A percentile compares a stretch with the other conserved stretches of the same genome.
Conservation (phyloP, 1,140 invertebrate genomes). For the Bombus huntii region DNA sequence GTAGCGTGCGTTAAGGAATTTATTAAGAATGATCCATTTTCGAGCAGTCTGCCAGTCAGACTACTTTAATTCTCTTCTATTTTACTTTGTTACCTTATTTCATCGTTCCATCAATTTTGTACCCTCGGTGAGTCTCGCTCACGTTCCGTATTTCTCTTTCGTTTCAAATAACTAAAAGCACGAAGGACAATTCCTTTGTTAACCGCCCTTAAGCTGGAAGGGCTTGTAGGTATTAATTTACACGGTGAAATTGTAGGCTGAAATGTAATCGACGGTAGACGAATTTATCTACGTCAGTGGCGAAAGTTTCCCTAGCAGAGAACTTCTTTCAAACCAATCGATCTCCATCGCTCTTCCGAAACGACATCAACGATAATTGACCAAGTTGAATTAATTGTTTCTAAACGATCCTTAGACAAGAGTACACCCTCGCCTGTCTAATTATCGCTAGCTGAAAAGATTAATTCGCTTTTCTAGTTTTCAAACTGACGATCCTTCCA, state of each 20-base stretch:
- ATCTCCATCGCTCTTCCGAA: slow-evolving; percentile 48
- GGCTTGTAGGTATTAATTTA: slow-evolving; percentile 3
- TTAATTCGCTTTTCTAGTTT: not conserved
- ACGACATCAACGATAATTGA: slow-evolving; percentile 45
- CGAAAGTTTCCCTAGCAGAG: not conserved
- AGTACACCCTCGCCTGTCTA: not conserved
- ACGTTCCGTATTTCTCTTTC: too few species aligned
- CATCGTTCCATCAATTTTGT: too few species aligned
- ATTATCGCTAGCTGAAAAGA: slow-evolving; percentile 15
- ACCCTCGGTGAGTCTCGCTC: too few species aligned
- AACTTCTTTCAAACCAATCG: slow-evolving; percentile 46
- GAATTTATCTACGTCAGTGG: slow-evolving; percentile 55
- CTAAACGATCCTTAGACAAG: slow-evolving; percentile 7
- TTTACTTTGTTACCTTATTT: not conserved
- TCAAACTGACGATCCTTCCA: not conserved
- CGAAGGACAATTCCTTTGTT: not conserved
- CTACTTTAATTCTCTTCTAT: slow-evolving; percentile 43
- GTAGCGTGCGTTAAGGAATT: slow-evolving; percentile 22
- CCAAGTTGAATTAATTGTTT: slow-evolving; percentile 44
- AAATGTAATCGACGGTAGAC: not conserved
- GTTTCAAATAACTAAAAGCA: not conserved
- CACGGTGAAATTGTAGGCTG: slow-evolving; percentile 11
- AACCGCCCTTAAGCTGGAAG: not conserved
- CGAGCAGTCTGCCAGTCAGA: not conserved
- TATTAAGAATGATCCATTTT: slow-evolving; percentile 61